phyloP scores from a whole-genome alignment of 2,113 vertebrate genomes.

The Chionomys nivalis region DNA sequence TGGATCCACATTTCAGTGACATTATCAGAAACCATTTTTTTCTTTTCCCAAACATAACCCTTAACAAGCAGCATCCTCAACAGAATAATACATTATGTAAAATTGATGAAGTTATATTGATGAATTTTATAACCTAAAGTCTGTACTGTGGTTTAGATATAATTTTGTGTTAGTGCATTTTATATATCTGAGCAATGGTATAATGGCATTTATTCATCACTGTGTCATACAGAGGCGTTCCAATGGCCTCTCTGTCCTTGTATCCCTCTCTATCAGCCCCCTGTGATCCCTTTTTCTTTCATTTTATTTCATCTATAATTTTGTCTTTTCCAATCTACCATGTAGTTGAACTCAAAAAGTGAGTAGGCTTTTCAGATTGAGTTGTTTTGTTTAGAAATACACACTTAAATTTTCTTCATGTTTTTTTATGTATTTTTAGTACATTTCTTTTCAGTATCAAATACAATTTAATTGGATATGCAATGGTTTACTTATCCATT shows the following conservation, averaged over 20 bases:
- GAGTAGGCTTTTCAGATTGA: not conserved
- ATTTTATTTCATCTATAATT: not conserved
- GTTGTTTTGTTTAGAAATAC: not conserved
- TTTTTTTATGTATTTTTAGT: not conserved
- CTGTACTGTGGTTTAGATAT: not conserved
- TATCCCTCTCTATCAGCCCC: not conserved
- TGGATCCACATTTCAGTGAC: not conserved
- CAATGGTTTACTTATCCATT: not conserved
- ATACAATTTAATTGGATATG: not conserved
- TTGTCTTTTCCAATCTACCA: not conserved
- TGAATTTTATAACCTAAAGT: not conserved
- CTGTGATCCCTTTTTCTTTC: not conserved
- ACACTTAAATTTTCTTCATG: not conserved
- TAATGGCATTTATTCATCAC: not conserved
- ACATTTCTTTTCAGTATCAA: not conserved
- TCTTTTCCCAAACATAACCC: too few relatives aligned
- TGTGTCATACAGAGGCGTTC: not conserved
- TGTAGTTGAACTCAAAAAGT: not conserved
- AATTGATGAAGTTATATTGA: not conserved
- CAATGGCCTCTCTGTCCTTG: not conserved
- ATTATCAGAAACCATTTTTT: not conserved
- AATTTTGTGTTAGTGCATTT: not conserved
- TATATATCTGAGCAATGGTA: not conserved
- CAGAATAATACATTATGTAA: not conserved
- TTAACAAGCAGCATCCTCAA: not conserved